Base-by-base conservation (phyloP, 2,888 invertebrate genomes). In the Hedya salicella region DNA sequence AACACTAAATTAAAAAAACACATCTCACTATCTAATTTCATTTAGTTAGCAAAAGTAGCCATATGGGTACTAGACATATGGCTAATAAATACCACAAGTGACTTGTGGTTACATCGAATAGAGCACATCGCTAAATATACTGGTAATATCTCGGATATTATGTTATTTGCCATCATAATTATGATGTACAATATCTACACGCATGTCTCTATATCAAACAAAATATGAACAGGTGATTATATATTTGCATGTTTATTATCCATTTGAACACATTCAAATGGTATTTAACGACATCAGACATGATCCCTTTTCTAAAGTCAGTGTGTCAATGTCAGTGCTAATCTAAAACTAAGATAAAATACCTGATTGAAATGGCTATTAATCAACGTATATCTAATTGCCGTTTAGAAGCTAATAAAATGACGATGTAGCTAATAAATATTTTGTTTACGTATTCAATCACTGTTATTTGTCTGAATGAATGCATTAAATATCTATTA, bases 271-370 rank as follows among this genome's bases (percentile, higher is more conserved):
- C 25, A 56, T 54, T 54, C 54, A 48, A 67, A 42, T 62, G 44
- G 44, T 50, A 67, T 56, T 50, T 52, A 52, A 44, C 50, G 56
- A 50, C 42, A 50, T 32, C 44, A 56, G 32, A 53, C 46, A 54
- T 68, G 52, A 63, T 50, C 49, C 25, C 30, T 62, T 56, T 62
- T 62, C 56, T 59, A 60, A 63, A 68, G 68, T 54, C 64, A 68
- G 53, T 68, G 54, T 68, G 63, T 68, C 68, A 68, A 68, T 60
- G 68, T 16, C 68, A 59, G 21, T 40, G 16, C 32, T 52, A 52
- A 65, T 59, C 44, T 52, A 50, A 14, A 44, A 17, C 50, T 44
- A 25, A 52, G 65, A 59, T 59, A 59, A 65, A 59, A 30, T 53
- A 62, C 59, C 57, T 57, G 63, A 54, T 63, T 30, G 44, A 59